Percentiles rank a stretch among this genome's conserved stretches.
These are phyloP conservation scores for Sardina pilchardus DNA, from an alignment of 2,113 vertebrate genomes.

Conservation along the genomic window DNA sequence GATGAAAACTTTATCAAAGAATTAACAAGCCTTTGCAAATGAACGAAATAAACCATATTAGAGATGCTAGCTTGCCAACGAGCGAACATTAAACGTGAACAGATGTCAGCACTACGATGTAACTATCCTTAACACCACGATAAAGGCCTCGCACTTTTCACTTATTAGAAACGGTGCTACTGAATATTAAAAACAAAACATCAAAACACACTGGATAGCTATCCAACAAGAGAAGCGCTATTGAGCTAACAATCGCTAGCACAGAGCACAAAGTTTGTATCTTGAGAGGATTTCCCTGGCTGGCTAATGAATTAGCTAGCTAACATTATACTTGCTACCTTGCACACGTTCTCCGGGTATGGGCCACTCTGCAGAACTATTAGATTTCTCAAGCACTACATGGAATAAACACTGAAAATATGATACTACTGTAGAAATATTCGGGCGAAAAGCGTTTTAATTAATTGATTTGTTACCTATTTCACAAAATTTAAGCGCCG, in stretches of 20 bases:
- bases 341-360: slow-evolving; percentile 1
- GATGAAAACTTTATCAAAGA: not conserved
- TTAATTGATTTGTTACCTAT: slow-evolving; percentile 34
- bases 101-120: not conserved
- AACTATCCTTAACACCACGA: not conserved
- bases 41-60: not conserved
- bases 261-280: not conserved
- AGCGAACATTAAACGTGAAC: not conserved
- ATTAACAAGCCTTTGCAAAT: not conserved
- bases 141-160: not conserved
- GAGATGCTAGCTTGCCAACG: not conserved
- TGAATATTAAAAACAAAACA: not conserved
- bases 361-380: not conserved
- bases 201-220: not conserved
- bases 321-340: not conserved
- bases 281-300: not conserved
- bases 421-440: not conserved
- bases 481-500: slow-evolving; percentile 40
- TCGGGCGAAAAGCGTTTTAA: not conserved
- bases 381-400: not conserved
- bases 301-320: not conserved
- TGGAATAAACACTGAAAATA: not conserved
- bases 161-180: not conserved
- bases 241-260: not conserved
- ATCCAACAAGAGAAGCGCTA: not conserved